Conservation (phyloP, 2,888 invertebrate species). For the Altica lythri region DNA sequence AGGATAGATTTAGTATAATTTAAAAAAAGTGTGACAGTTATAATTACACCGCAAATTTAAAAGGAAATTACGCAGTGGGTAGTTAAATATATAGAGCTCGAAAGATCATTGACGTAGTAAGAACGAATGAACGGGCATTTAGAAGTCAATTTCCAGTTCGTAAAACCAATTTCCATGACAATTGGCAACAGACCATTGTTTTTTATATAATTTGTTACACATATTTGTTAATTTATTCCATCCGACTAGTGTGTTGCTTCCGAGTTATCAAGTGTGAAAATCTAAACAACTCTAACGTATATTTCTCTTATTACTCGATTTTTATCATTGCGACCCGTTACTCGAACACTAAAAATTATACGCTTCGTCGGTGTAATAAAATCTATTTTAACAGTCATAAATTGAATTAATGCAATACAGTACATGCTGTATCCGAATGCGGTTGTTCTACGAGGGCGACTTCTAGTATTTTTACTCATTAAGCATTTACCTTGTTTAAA, state of each 20-base stretch:
- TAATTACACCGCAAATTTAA: too few relatives aligned
- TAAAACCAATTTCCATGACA: slow-evolving; percentile 30
- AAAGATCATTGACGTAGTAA: slow-evolving; percentile 6
- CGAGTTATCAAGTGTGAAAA: slow-evolving; percentile 38
- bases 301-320: slow-evolving; percentile 33
- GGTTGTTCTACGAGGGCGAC: slow-evolving; percentile 1
- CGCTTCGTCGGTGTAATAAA: slow-evolving; percentile 36
- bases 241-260: slow-evolving; percentile 38
- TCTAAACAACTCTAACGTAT: slow-evolving; percentile 34
- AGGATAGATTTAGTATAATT: too few relatives aligned
- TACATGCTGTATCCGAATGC: background rate
- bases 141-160: slow-evolving; percentile 34
- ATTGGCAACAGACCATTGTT: slow-evolving; percentile 21
- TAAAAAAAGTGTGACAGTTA: too few relatives aligned
- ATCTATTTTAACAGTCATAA: slow-evolving; percentile 37
- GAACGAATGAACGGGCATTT: too few relatives aligned
- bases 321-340: slow-evolving; percentile 33
- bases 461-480: too few relatives aligned
- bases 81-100: too few relatives aligned
- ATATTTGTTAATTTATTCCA: slow-evolving; percentile 43
- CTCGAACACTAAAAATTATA: slow-evolving; percentile 36
- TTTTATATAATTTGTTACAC: slow-evolving; percentile 41
- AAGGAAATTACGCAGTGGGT: too few relatives aligned
- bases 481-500: too few relatives aligned
- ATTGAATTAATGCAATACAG: slow-evolving; percentile 29